Evolutionary conservation across 2,888 invertebrate genomes (phyloP), one percentile per base, ranked within the genome.

Genomic region (Chironomus tentans): DNA sequence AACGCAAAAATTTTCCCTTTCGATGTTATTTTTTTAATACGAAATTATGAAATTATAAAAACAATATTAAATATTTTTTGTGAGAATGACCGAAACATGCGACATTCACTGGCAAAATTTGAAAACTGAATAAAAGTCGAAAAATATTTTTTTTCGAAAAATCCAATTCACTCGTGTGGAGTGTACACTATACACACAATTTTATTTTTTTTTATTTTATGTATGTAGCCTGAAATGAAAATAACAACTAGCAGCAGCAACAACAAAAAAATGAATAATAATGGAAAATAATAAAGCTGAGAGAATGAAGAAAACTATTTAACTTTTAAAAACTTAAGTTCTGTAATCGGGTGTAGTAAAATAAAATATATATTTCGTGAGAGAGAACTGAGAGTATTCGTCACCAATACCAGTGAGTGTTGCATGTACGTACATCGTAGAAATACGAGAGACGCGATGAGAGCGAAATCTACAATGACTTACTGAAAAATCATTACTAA

Each of bases 271-370:
- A 74, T 74, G 74, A 72, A 72, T 72, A 74, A 74, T 74, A 74
- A 68, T 74, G 68, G 68, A 68, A 65, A 68, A 74, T 70, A 70
- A 73, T 56, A 74, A 68, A 68, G 74, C 68, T 68, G 74, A 74
- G 74, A 74, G 74, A 65, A 74, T 74, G 65, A 68, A 74, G 74
- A 74, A 74, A 74, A 74, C 74, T 74, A 74, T 74, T 74, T 74
- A 65, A 74, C 74, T 74, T 74, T 74, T 62, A 70, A 56, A 56
- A 74, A 74, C 74, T 74, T 74, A 68, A 38, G 61, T 68, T 68
- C 73, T 74, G 74, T 74, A 74, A 74, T 24, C 72, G 72, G 72
- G 72, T 62, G 62, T 72, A 72, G 74, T 74, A 74, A 74, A 72
- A 72, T 38, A 50, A 68, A 46, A 21, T 47, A 21, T 47, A 65